Percentiles rank a stretch among this genome's conserved stretches.
phyloP scores from a whole-genome alignment of 2,888 invertebrate genomes.

The Apotomis betuletana region DNA sequence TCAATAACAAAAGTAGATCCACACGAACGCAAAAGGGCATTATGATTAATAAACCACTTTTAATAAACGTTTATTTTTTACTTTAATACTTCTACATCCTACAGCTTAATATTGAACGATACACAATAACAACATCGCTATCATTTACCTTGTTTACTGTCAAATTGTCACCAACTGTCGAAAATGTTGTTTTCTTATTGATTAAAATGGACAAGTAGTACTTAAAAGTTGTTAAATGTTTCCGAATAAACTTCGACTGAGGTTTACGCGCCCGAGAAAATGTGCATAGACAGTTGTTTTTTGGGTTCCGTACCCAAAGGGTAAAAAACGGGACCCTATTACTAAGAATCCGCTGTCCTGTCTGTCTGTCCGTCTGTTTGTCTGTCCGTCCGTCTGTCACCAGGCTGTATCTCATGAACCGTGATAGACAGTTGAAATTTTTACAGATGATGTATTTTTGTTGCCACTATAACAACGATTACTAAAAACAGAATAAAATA shows the following conservation, averaged over 20 bases:
- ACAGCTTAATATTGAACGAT: not conserved
- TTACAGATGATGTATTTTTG: too few relatives aligned
- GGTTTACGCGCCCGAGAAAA: not conserved
- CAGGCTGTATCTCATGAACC: too few relatives aligned
- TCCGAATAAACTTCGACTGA: constrained; percentile 3
- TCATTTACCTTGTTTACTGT: constrained; percentile 27
- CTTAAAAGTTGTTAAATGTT: constrained; percentile 9
- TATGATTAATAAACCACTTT: not conserved
- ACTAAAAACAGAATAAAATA: too few relatives aligned
- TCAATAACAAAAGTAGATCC: not conserved
- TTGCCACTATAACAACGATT: too few relatives aligned
- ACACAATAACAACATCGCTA: not conserved
- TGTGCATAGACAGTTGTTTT: too few relatives aligned
- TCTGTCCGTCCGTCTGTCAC: too few relatives aligned
- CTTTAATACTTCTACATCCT: not conserved
- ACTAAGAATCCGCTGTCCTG: too few relatives aligned
- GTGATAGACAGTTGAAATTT: too few relatives aligned
- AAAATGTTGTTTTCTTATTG: constrained; percentile 23
- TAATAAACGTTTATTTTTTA: constrained; percentile 2
- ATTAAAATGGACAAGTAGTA: constrained; percentile 26
- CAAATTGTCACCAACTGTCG: constrained; percentile 22
- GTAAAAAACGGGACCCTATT: too few relatives aligned
- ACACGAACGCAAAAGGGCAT: not conserved
- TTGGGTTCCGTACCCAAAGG: too few relatives aligned
- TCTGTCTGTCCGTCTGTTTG: too few relatives aligned